Evolutionary conservation across 2,113 vertebrate genomes (phyloP).

Genomic region (Delphinus delphis): DNA sequence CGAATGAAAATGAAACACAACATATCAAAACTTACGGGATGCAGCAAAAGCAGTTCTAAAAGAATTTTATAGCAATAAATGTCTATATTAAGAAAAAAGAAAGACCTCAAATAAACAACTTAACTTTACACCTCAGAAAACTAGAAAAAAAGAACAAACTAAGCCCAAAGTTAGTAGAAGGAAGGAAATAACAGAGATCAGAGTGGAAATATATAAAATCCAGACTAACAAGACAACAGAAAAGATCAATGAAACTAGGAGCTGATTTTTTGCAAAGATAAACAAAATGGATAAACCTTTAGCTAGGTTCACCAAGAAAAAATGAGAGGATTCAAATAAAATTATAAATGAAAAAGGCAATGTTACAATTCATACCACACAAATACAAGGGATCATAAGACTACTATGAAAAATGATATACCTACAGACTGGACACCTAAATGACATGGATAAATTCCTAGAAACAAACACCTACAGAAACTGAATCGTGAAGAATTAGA

Average conservation of each 20-base stretch:
- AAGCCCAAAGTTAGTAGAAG: neutral
- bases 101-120: neutral
- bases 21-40: neutral
- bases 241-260: neutral
- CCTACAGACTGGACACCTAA: neutral
- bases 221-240: neutral
- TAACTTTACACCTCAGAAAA: neutral
- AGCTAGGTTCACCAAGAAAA: neutral
- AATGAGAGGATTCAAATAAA: neutral
- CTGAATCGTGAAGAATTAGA: neutral
- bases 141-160: neutral
- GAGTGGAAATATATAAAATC: neutral
- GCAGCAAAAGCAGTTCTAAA: neutral
- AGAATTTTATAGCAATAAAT: neutral
- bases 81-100: neutral
- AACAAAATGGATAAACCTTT: neutral
- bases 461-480: neutral
- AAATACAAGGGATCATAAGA: neutral
- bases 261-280: neutral
- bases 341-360: neutral
- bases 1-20: neutral
- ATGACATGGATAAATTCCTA: neutral
- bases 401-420: neutral
- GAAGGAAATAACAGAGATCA: neutral
- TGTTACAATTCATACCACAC: neutral